These are phyloP conservation scores for Ectemnius continuus DNA, from an alignment of 2,888 invertebrate species.

Conservation along the genomic window DNA sequence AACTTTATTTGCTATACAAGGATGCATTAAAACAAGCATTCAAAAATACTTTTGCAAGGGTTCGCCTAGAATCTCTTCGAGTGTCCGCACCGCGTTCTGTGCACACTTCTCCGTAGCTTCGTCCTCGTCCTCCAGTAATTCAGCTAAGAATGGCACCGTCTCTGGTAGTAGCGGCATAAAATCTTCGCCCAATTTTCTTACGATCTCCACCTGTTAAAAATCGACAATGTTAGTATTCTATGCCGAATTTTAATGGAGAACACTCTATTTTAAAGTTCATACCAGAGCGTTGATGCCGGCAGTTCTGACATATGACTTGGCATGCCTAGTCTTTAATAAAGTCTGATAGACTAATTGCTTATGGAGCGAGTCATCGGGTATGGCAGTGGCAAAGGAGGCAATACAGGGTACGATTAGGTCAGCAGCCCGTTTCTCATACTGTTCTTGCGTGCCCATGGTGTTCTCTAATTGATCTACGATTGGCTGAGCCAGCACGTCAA, in stretches of 20 bases:
- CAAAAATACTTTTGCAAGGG: slow-evolving; percentile 93
- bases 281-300: slow-evolving; percentile 70
- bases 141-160: slow-evolving; percentile 95
- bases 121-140: slow-evolving; percentile 94
- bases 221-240: background rate
- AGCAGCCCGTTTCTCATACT: slow-evolving; percentile 81
- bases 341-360: slow-evolving; percentile 94
- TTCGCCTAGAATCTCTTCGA: slow-evolving; percentile 93
- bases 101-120: slow-evolving; percentile 89
- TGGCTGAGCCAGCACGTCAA: slow-evolving; percentile 90
- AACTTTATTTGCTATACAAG: too few relatives aligned
- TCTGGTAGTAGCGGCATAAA: slow-evolving; percentile 94
- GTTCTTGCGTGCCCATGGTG: slow-evolving; percentile 82
- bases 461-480: slow-evolving; percentile 94
- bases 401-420: slow-evolving; percentile 87
- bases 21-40: slow-evolving; percentile 34
- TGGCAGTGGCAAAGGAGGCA: slow-evolving; percentile 89
- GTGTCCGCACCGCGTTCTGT: slow-evolving; percentile 88
- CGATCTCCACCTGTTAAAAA: slow-evolving; percentile 82
- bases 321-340: slow-evolving; percentile 90
- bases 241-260: background rate
- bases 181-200: slow-evolving; percentile 91
- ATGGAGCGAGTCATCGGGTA: slow-evolving; percentile 92
- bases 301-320: slow-evolving; percentile 84
- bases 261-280: slow-evolving; percentile 3